Percentiles rank a stretch among this genome's conserved stretches.
Evolutionary conservation across 2,113 vertebrate species (phyloP).

Genomic region (Ctenodactylus gundi): DNA sequence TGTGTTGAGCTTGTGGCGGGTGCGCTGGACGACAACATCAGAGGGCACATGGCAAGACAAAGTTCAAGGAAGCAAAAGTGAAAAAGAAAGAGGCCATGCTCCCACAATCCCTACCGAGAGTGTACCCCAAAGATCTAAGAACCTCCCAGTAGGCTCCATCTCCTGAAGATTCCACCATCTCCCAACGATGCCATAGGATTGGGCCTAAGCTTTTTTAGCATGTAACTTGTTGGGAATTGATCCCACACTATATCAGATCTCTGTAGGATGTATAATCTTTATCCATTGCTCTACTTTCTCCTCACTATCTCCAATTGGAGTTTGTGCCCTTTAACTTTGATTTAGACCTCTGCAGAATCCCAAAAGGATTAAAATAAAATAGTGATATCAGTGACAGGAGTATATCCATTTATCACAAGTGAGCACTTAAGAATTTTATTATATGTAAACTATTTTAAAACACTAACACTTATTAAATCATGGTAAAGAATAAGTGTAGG

Average conservation of each 20-base stretch:
- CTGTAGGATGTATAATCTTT: neutral
- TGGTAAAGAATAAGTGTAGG: neutral
- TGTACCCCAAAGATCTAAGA: neutral
- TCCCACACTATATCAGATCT: neutral
- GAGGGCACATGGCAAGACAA: neutral
- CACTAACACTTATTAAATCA: neutral
- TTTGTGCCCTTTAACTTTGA: neutral
- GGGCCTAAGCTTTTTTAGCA: neutral
- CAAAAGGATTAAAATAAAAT: constrained; percentile 3
- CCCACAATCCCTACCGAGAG: neutral
- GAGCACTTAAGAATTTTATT: neutral
- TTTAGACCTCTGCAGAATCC: neutral
- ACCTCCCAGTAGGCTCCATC: neutral
- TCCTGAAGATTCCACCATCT: neutral
- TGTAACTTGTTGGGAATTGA: neutral
- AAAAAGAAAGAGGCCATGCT: neutral
- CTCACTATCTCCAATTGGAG: neutral
- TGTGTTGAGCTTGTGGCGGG: neutral
- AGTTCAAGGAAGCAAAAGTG: neutral
- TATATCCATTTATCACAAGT: neutral
- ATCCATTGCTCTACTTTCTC: neutral
- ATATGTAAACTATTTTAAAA: neutral
- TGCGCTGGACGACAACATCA: neutral
- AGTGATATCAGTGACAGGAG: neutral
- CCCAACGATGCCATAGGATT: neutral